Evolutionary conservation across 2,797 vertebrate genomes (phyloP), one percentile per base, ranked within the genome.

Genomic region (Triplophysa bombifrons): DNA sequence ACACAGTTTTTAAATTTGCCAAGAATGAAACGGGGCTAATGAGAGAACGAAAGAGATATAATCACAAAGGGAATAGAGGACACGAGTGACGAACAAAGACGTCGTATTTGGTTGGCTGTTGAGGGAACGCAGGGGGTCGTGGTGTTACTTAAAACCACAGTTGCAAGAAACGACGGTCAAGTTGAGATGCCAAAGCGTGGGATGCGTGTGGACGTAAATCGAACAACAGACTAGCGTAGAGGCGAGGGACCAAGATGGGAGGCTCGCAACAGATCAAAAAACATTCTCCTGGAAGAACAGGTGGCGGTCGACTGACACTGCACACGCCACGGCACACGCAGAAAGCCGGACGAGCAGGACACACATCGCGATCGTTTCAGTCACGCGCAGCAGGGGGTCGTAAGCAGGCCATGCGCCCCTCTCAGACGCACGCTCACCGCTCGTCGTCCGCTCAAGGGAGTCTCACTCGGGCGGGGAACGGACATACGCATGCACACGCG

Each of bases 21-120:
- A 48, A 19, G n/a, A 67, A 67, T 22, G 58, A 83, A 84, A 82
- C 76, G 75, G 78, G 84, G 82, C 68, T 85, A 84, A 85, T 86
- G 72, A 85, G 60, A 71, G 58, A 53, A 61, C 66, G 63, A 50
- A 61, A 73, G 67, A 44, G 78, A 76, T 17, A 46, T 82, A 34
- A 73, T 80, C 76, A 76, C 74, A 9, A 74, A 51, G 77, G 80
- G 80, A 68, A 74, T 77, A 41, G 80, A 81, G 70, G 12, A 61
- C 22, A 53, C 19, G 51, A 73, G 44, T 85, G 80, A 84, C 84
- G 77, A 79, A 64, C 25, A 12, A 71, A 64, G 78, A 20, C 50
- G 68, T 51, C 44, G 87, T 82, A 86, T 88, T 85, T 88, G 93
- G 92, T 94, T 94, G 93, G 93, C 92, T 92, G 91, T 65, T 70